Percentiles rank a stretch among this genome's conserved stretches.
phyloP scores from a whole-genome alignment of 37 sponge, comb jelly and placozoan genomes.

The Beroe forskalii region DNA sequence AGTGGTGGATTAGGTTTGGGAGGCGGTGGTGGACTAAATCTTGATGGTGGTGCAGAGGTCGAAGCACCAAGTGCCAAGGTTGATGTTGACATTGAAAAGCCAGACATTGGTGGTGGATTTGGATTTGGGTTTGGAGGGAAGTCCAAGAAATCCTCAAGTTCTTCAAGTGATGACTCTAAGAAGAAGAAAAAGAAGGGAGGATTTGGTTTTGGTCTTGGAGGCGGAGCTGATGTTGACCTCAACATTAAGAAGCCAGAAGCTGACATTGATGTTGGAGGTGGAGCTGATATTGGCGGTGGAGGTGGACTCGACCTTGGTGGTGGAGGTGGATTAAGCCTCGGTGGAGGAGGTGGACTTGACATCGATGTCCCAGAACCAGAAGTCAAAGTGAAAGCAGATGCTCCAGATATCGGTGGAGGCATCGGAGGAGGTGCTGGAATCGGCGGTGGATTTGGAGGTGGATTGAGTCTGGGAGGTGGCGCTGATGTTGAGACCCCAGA shows the following conservation, averaged over 20 bases:
- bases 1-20: neutral
- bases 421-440: neutral
- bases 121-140: neutral
- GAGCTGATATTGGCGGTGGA: constrained; percentile 1
- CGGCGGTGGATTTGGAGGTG: constrained; percentile 1
- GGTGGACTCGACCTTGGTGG: neutral
- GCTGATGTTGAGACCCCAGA: constrained; percentile 1
- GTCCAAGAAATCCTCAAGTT: neutral
- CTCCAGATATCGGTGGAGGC: neutral
- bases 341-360: neutral
- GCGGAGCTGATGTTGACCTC: constrained; percentile 7
- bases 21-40: constrained; percentile 1
- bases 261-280: constrained; percentile 2
- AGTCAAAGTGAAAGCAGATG: constrained; percentile 39
- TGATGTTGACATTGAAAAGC: neutral
- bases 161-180: constrained; percentile 8
- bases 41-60: neutral
- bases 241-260: neutral
- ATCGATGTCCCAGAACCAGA: constrained; percentile 43
- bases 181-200: constrained; percentile 59
- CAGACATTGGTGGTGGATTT: neutral
- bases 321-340: neutral
- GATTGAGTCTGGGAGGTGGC: neutral
- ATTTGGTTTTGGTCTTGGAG: constrained; percentile 14
- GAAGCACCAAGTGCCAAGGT: neutral